Evolutionary conservation across 2,113 vertebrate genomes (phyloP), one percentile per base, ranked within the genome.

Genomic region (Thymallus thymallus): DNA sequence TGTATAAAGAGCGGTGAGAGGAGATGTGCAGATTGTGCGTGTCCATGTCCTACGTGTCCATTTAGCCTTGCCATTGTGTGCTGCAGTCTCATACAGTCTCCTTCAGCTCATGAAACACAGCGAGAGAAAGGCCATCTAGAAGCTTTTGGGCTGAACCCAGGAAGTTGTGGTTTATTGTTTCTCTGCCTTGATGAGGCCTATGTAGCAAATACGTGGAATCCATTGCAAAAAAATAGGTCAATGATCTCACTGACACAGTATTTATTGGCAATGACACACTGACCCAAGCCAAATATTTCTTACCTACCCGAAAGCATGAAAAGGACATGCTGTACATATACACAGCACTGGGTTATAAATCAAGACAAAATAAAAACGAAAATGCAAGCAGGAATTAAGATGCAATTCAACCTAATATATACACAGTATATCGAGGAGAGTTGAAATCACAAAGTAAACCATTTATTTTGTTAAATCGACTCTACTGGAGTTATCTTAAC

Each of bases 91-190:
- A 29, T 66, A 41, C 30, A 35, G 30, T 30, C 64, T 66, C 29
- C 30, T 32, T 26, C 30, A 66, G 64, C 16, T 66, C 64, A n/a
- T 66, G 64, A 66, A 66, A 66, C 64, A 66, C 41, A 30, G 29
- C 4, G 64, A 66, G 30, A 65, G 63, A 66, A 61, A 61, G 60
- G 60, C 20, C 18, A n/a, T 61, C 18, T 61, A 7, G 30, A 6
- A 66, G 29, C 64, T 41, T 5, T 66, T 35, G 29, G 64, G 30
- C 3, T 7, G 64, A 66, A 13, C 64, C 64, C 29, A 66, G 64
- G 30, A 41, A 35, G 16, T n/a, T 66, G 64, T 20, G 30, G 64
- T 66, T 35, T 35, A 6, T 66, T n/a, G 64, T 66, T 7, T 66
- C 18, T 18, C 14, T 41, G 6, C 35, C 35, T 41, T 2, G 35